Conservation (phyloP, 2,113 vertebrate genomes). For the Ranitomeya imitator region DNA sequence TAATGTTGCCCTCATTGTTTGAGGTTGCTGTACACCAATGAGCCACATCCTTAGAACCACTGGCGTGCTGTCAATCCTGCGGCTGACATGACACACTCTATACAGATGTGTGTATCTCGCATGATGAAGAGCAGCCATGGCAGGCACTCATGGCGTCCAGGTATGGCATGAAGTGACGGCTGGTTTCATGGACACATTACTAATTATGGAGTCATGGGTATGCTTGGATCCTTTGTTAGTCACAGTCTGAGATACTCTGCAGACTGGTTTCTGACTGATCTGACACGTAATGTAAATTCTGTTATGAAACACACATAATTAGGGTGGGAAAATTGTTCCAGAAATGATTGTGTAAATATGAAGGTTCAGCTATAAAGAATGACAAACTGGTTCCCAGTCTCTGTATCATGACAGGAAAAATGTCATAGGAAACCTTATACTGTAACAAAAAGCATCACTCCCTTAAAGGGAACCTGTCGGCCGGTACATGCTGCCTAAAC, state of each 20-base stretch:
- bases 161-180: neutral
- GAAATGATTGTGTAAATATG: no score
- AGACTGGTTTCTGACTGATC: slow-evolving; percentile 15
- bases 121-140: neutral
- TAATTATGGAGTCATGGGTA: neutral
- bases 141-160: neutral
- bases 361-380: neutral
- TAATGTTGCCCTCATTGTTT: no score
- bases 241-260: slow-evolving; percentile 9
- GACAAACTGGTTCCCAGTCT: neutral
- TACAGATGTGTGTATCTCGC: neutral
- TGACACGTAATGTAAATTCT: neutral
- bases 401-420: no score
- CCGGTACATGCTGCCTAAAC: no score
- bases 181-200: slow-evolving; percentile 26
- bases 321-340: neutral
- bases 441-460: no score
- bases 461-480: no score
- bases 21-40: no score
- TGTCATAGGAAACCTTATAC: no score
- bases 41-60: no score
- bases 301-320: slow-evolving; percentile 2
- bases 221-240: neutral
- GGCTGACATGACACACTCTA: neutral
- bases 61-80: neutral